Conservation (phyloP, 2,113 vertebrate genomes). For the Sciurus niger region DNA sequence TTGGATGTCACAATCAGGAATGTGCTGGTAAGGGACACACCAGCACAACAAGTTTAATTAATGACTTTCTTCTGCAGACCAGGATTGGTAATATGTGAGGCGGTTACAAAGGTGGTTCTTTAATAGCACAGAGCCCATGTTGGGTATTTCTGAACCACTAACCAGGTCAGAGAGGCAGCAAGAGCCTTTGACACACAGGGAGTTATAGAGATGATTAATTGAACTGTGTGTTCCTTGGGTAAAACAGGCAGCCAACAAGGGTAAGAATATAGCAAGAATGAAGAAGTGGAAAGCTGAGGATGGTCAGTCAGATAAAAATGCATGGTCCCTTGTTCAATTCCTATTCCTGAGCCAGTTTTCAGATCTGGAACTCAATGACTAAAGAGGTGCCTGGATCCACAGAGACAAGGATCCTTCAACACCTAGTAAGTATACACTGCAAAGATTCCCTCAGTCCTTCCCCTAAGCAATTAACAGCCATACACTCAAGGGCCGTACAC, state of each 20-base stretch:
- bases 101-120: neutral
- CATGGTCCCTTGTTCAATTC: neutral
- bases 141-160: neutral
- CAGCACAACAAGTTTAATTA: neutral
- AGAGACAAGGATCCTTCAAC: neutral
- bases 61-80: too few relatives aligned
- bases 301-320: neutral
- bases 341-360: neutral
- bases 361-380: neutral
- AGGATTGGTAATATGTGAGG: neutral
- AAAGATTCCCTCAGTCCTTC: neutral
- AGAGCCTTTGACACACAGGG: neutral
- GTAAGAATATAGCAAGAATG: neutral
- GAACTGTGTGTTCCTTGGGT: neutral
- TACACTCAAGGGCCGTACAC: neutral
- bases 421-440: neutral
- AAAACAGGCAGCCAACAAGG: neutral
- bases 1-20: constrained; percentile 2
- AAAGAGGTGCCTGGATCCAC: neutral
- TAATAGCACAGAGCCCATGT: neutral
- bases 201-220: neutral
- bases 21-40: neutral
- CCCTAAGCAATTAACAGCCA: neutral
- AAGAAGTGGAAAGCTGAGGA: neutral
- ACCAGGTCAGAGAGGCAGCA: neutral